Evolutionary conservation across 2,888 invertebrate genomes (phyloP).

Genomic region (Agrotis segetum): DNA sequence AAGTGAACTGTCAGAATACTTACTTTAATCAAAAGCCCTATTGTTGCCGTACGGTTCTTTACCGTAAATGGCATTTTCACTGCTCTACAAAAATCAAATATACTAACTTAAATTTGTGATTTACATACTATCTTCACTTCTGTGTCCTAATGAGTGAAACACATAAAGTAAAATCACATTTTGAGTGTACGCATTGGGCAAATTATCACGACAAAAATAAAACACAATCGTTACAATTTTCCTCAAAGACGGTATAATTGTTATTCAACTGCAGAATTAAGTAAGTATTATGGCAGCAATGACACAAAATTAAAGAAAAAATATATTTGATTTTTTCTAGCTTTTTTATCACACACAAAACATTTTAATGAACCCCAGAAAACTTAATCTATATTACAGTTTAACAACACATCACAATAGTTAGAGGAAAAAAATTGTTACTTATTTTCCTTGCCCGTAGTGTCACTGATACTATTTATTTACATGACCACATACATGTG

Average conservation of each 20-base stretch:
- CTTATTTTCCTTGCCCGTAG: conserved; percentile 32
- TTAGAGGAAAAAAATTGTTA: conserved; percentile 32
- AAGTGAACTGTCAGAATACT: conserved; percentile 8
- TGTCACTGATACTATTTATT: not conserved
- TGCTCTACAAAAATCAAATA: conserved; percentile 35
- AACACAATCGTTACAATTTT: not conserved
- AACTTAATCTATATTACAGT: not conserved
- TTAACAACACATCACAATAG: not conserved
- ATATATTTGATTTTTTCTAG: conserved; percentile 31
- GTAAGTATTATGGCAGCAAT: not conserved
- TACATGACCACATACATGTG: not conserved
- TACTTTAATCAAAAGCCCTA: conserved; percentile 44
- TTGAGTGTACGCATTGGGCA: not conserved
- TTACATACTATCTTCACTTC: conserved; percentile 67
- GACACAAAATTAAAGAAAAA: not conserved
- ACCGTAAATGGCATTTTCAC: conserved; percentile 66
- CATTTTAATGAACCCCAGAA: not conserved
- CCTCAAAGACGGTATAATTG: not conserved
- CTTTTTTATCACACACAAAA: conserved; percentile 3
- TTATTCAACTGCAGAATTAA: not conserved
- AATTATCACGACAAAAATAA: conserved; percentile 5
- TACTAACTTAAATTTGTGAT: conserved; percentile 75
- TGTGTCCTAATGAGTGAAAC: not conserved
- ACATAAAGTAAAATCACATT: too few species aligned
- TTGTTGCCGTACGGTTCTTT: conserved; percentile 62